Base-by-base conservation (phyloP, 2,113 vertebrate species). In the Eurypyga helias region DNA sequence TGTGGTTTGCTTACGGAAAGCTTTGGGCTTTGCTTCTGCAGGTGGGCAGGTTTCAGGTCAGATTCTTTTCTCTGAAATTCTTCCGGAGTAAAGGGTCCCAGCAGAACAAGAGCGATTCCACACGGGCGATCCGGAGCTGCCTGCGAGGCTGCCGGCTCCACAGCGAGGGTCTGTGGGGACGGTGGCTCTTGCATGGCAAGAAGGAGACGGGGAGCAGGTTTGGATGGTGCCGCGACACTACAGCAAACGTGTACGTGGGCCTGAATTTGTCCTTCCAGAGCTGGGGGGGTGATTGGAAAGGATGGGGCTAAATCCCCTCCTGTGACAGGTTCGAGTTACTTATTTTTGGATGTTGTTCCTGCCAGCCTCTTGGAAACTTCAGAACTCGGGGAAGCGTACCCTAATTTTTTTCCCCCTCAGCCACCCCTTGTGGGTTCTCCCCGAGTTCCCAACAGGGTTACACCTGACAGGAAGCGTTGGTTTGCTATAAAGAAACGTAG, bases 41-140 rank as follows among this genome's bases (percentile, higher is more conserved):
- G 93, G 87, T 83, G 76, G 81, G 62, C n/a, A 90, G n/a, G 45
- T 75, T 91, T 97, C 52, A 46, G 51, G 89, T 93, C 84, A 94
- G 91, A 92, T 92, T 54, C 11, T 79, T 60, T 79, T 48, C 64
- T 96, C 90, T 92, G 89, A 86, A 52, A 26, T 38, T 58, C 90
- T 95, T 76, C 84, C 72, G 28, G 88, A 80, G 65, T 64, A 29
- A 86, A 96, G 95, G 61, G 64, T 82, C 31, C 5, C 82, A 87
- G 92, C 41, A 2, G 57, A 33, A 6, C 36, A 80, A 76, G 93
- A 94, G 71, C 66, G 34, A 17, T 91, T 96, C 83, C 87, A 13
- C 77, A 24, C 4, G 55, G 86, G 70, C 36, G 87, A 14, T 57
- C 33, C 43, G 67, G 95, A 79, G 25, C 29, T 86, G 92, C 67